Evolutionary conservation across 1,140 invertebrate genomes (phyloP), one percentile per base, ranked within the genome.

Genomic region (Drosophila pallidifrons): DNA sequence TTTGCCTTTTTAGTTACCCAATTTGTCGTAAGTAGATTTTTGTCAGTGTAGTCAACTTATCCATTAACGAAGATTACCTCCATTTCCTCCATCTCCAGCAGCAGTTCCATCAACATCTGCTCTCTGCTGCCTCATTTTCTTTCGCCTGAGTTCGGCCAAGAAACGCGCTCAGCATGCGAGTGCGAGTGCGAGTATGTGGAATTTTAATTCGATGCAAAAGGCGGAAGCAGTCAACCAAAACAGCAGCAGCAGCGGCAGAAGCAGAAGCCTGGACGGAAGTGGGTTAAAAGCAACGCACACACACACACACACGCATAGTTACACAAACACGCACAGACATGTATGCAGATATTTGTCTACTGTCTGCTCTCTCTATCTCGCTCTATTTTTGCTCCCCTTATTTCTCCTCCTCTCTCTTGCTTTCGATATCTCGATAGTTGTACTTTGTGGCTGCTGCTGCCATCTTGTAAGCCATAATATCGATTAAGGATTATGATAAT

Each of bases 401-500:
- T n/a, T 32, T 25, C 0, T 15, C 20, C n/a, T n/a, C n/a, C n/a
- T 3, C 20, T 7, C 30, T 16, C 13, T 32, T 8, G n/a, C 25
- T 64, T 16, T 25, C 20, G 20, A 25, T 25, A 25, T 25, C 38
- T 25, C 47, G 20, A 11, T 52, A 10, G 47, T 28, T 52, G 32
- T 51, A 46, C 46, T 51, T 63, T 63, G 59, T 51, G 30, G 67
- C 49, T 70, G 46, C 10, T 47, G 38, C 47, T 68, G 64, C 65
- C 52, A 51, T 67, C 75, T 81, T 74, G 74, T 77, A 81, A 83
- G 83, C 79, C 81, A 81, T 81, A 85, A 83, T 83, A 87, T 87
- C 83, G 83, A 87, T 87, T 87, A 85, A 83, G 83, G 83, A 87
- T 87, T 87, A 87, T 87, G 81, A 87, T 81, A 87, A 87, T 87